These are phyloP conservation scores for Meganola albula DNA, from an alignment of 2,888 invertebrate genomes.

Conservation along the genomic window DNA sequence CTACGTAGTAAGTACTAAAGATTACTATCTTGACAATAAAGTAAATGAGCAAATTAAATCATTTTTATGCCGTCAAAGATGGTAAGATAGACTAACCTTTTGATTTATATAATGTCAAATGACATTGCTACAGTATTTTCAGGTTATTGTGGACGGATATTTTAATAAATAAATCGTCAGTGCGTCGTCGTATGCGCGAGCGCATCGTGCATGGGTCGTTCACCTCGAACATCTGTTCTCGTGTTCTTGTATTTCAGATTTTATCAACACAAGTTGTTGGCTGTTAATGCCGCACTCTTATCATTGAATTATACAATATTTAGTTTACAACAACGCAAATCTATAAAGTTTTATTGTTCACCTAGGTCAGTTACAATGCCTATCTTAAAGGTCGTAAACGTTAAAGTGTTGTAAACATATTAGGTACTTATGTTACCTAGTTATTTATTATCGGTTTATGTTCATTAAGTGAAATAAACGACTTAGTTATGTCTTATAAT, in stretches of 20 bases:
- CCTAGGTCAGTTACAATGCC: constrained; percentile 30
- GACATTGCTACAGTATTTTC: constrained; percentile 11
- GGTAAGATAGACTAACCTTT: constrained; percentile 16
- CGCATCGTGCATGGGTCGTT: constrained; percentile 52
- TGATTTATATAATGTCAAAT: constrained; percentile 24
- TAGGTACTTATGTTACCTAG: constrained; percentile 13
- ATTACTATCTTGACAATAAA: constrained; percentile 21
- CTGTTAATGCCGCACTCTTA: constrained; percentile 32
- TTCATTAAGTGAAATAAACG: too few species aligned
- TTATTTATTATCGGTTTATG: constrained; percentile 21
- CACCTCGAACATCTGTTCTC: constrained; percentile 71
- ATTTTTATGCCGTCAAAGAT: constrained; percentile 19
- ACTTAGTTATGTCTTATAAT: too few species aligned
- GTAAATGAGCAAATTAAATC: constrained; percentile 21
- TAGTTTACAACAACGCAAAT: constrained; percentile 17
- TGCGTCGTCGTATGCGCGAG: constrained; percentile 34
- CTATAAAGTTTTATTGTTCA: constrained; percentile 25
- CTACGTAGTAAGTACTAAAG: constrained; percentile 22
- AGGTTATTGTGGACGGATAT: constrained; percentile 37
- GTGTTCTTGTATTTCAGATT: constrained; percentile 58
- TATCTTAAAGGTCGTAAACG: constrained; percentile 20
- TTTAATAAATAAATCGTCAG: constrained; percentile 51
- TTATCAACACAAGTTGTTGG: constrained; percentile 51
- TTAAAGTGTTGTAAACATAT: constrained; percentile 19
- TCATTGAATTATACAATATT: constrained; percentile 25